phyloP scores from a whole-genome alignment of 2,888 invertebrate genomes.

The Stenurella melanura region DNA sequence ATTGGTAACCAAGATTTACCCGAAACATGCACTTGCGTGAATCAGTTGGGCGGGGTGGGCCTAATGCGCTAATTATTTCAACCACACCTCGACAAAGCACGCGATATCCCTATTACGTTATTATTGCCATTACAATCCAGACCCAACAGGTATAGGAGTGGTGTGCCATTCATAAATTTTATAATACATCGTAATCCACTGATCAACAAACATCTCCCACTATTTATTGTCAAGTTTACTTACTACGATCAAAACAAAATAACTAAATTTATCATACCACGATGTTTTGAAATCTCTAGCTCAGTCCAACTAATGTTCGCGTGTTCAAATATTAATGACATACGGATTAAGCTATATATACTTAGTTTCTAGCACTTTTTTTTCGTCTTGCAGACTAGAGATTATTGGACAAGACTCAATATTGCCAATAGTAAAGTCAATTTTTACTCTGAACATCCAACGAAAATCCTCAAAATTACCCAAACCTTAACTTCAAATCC shows the following conservation, averaged over 20 bases:
- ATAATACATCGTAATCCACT: neutral
- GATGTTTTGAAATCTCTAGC: too few relatives aligned
- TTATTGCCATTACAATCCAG: slow-evolving; percentile 56
- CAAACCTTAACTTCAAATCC: too few relatives aligned
- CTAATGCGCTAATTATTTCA: slow-evolving; percentile 69
- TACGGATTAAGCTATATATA: too few relatives aligned
- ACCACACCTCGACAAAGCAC: slow-evolving; percentile 68
- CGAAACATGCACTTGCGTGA: slow-evolving; percentile 60
- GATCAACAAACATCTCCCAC: neutral
- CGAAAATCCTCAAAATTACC: too few relatives aligned
- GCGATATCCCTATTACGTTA: slow-evolving; percentile 66
- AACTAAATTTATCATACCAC: neutral
- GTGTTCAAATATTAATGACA: neutral
- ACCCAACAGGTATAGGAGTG: slow-evolving; percentile 49
- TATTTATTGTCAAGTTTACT: neutral
- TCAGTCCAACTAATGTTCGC: too few relatives aligned
- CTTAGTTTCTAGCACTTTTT: too few relatives aligned
- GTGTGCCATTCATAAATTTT: slow-evolving; percentile 8
- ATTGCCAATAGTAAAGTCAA: too few relatives aligned
- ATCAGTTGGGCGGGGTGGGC: slow-evolving; percentile 65
- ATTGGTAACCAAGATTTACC: slow-evolving; percentile 48
- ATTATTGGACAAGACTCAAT: too few relatives aligned
- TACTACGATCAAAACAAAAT: neutral
- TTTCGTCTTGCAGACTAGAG: too few relatives aligned
- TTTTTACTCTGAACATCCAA: too few relatives aligned